Base-by-base conservation (phyloP, 1,140 invertebrate species). In the Zaprionus inermis region DNA sequence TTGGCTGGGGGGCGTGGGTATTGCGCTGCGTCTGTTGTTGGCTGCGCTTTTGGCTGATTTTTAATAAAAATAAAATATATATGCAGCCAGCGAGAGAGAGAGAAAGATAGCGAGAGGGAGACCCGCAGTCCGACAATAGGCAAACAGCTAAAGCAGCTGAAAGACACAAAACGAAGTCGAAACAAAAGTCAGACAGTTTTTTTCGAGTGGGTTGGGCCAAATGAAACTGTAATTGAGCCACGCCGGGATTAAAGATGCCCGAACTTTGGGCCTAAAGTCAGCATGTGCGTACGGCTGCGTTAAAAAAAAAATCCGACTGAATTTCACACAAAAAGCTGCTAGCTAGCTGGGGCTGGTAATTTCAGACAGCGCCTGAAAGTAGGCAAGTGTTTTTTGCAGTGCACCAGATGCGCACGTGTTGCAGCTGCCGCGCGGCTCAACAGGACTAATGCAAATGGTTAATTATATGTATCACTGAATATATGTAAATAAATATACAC, bases 111-210 rank as follows among this genome's bases (percentile, higher is more conserved):
- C 9, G n/a, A 44, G 9, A 57, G 11, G 14, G 12, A 66, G 3
- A 44, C 22, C 32, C 52, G 54, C 32, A 49, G 55, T 44, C 20
- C 30, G 18, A 67, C 59, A 54, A 57, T 78, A 71, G 64, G 61
- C 74, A 78, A 82, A 79, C 65, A 83, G 57, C 66, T 61, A 74
- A 83, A 76, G 81, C 69, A 73, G 60, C 78, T 61, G 67, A 83
- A 65, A 66, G 60, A 72, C 72, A 60, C 59, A 69, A 56, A 58
- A 58, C 65, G 38, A 41, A 70, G 59, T 49, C 54, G 44, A 78
- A 71, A 77, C 60, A 83, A 66, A 76, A 83, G 68, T 84, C 81
- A 59, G 49, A 60, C 57, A 49, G 5, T 16, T 41, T 16, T 41
- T 16, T 66, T 55, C 30, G 30, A 14, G 30, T 9, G 44, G 32